Base-by-base conservation (phyloP, 2,797 vertebrate species). In the Sebastes miniatus region DNA sequence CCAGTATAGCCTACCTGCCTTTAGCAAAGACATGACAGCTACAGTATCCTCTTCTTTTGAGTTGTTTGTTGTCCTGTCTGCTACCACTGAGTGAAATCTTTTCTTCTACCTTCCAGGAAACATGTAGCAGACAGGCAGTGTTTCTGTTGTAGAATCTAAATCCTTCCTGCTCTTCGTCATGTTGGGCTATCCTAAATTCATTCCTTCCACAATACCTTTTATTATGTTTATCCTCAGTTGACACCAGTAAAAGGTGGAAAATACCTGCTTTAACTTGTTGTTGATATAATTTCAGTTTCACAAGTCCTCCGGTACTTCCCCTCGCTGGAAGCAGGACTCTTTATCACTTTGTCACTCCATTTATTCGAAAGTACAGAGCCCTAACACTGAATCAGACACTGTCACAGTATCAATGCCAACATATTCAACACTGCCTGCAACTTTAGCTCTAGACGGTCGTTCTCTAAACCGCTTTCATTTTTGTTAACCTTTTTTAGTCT, bases 21-120 rank as follows among this genome's bases (percentile, higher is more conserved):
- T 58, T 14, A 39, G 31, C 27, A 39, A 73, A 72, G 54, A 70
- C 70, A 75, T 61, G 75, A 80, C 77, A 66, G 39, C 65, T 27
- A 24, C 36, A 66, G 50, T 52, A 31, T 71, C 50, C 27, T 56
- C 6, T 63, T 54, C 39, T 54, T 65, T 43, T 59, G n/a, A 76
- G 36, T 52, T 47, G 71, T 54, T 82, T 69, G 34, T 79, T 76
- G 25, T 64, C 50, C 56, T 70, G 73, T 76, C 61, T 80, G 39
- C 43, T 22, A 8, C 56, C 36, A 65, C 10, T 3, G n/a, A 22
- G 25, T 3, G 9, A 58, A 20, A 69, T 52, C 8, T 69, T 78
- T 81, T 76, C 54, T 27, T 77, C 14, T 24, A 50, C 34, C 57
- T 72, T 62, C 13, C 16, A 69, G 22, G 62, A 64, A 43, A 75